Base-by-base conservation (phyloP, 1,140 invertebrate genomes). In the Arctopsyche grandis region DNA sequence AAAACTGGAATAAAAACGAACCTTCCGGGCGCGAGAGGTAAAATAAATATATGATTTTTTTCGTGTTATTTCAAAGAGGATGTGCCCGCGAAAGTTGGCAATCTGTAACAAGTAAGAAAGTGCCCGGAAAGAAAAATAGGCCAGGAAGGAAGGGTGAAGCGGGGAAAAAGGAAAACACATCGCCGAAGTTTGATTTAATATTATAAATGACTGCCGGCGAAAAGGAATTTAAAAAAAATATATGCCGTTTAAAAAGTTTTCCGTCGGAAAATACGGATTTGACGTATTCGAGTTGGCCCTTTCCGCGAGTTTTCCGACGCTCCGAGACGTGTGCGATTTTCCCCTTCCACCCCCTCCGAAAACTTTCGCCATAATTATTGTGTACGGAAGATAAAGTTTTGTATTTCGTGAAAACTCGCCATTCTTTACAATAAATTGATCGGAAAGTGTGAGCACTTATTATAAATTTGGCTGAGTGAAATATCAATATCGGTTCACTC, bases 181-280 rank as follows among this genome's bases (percentile, higher is more conserved):
- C 73, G 73, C 10, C 24, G 73, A 75, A 75, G 73, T 75, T 75
- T 75, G 73, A 75, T 75, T 75, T 75, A 75, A 75, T 75, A 75
- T 46, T 75, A 75, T 44, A 9, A 43, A 60, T 48, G 46, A 75
- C 73, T 75, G 52, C 73, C 73, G 66, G 9, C 16, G 66, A 60
- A 60, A 60, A 21, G 16, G 56, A 60, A 60, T 19, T 60, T 19
- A 19, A 60, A 60, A 60, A 60, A 60, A 5, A 21, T 60, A 21
- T 60, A 19, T 21, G 56, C 21, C 56, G 56, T 16, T 60, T 21
- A 21, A 60, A 60, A 60, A 60, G 16, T n/a, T 60, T 60, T 19
- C 21, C 16, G 9, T 60, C 56, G 56, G 14, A 16, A 52, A 19
- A 19, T n/a, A 19, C 48, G 48, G 48, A 52, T 52, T 52, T 52